phyloP scores from a whole-genome alignment of 1,140 invertebrate species.

The Druon quercuslanigerum region DNA sequence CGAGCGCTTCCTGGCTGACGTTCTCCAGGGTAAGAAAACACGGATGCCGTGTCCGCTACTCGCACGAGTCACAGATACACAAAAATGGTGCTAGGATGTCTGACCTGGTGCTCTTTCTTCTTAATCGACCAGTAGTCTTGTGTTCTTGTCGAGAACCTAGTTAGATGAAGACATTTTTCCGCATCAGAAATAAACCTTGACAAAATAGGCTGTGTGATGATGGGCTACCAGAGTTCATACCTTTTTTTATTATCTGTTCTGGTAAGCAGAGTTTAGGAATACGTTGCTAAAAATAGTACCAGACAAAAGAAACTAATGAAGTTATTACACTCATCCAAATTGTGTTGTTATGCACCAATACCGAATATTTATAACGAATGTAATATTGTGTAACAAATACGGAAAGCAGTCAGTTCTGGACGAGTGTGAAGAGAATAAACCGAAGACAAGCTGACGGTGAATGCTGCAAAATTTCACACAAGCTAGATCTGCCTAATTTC shows the following conservation, averaged over 20 bases:
- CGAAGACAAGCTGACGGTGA: too few relatives aligned
- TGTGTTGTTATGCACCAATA: too few relatives aligned
- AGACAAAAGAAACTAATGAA: too few relatives aligned
- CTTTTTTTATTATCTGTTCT: background rate
- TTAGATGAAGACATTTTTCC: background rate
- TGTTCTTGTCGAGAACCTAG: background rate
- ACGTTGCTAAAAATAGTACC: slow-evolving; percentile 17
- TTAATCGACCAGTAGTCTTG: slow-evolving; percentile 40
- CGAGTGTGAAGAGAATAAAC: too few relatives aligned
- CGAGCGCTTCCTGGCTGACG: slow-evolving; percentile 34
- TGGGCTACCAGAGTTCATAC: too few relatives aligned
- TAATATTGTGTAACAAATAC: too few relatives aligned
- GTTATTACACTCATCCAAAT: too few relatives aligned
- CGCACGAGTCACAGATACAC: slow-evolving; percentile 48
- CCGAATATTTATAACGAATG: too few relatives aligned
- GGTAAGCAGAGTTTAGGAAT: background rate
- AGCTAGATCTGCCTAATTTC: too few relatives aligned
- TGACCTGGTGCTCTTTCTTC: slow-evolving; percentile 62
- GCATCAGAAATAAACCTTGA: background rate
- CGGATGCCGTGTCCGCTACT: slow-evolving; percentile 47
- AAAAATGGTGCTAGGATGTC: slow-evolving; percentile 68
- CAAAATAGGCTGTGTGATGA: background rate
- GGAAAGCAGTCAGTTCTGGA: too few relatives aligned
- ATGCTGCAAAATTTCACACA: too few relatives aligned
- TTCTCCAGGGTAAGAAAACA: slow-evolving; percentile 49